A percentile compares a stretch with the other conserved stretches of the same genome.
These are phyloP conservation scores for Empidonax alnorum DNA, from an alignment of 2,113 vertebrate species.

Conservation along the genomic window DNA sequence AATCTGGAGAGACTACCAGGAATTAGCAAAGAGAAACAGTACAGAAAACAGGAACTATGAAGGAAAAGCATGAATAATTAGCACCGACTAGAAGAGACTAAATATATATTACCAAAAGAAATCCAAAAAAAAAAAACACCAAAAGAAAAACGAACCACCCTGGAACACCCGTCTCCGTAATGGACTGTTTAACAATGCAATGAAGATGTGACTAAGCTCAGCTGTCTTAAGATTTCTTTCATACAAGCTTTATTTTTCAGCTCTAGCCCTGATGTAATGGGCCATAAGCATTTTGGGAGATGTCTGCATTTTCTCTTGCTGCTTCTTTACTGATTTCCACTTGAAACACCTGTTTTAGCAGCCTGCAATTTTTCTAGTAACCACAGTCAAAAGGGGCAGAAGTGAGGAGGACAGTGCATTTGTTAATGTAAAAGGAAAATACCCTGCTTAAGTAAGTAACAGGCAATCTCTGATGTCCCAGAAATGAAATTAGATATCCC, in stretches of 20 bases:
- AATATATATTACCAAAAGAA: background rate
- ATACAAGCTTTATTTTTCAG: background rate
- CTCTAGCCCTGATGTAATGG: background rate
- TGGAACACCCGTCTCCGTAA: background rate
- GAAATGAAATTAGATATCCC: conserved; percentile 5
- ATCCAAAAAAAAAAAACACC: background rate
- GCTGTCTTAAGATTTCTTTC: background rate
- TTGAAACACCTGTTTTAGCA: background rate
- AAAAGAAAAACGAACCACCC: background rate
- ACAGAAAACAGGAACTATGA: conserved; percentile 28
- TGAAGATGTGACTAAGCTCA: background rate
- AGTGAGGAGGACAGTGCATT: background rate
- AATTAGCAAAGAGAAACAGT: conserved; percentile 32
- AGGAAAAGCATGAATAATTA: conserved; percentile 42
- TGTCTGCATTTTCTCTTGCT: background rate
- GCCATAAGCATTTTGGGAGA: background rate
- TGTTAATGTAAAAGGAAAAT: background rate
- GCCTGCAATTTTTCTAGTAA: background rate
- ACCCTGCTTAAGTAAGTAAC: background rate
- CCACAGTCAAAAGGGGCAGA: background rate
- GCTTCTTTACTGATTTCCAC: background rate
- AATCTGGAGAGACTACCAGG: conserved; percentile 35
- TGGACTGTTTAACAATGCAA: background rate
- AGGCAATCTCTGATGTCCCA: background rate
- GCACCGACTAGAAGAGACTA: conserved; percentile 1